Conservation (phyloP, 2,113 vertebrate species). For the Scomber scombrus region DNA sequence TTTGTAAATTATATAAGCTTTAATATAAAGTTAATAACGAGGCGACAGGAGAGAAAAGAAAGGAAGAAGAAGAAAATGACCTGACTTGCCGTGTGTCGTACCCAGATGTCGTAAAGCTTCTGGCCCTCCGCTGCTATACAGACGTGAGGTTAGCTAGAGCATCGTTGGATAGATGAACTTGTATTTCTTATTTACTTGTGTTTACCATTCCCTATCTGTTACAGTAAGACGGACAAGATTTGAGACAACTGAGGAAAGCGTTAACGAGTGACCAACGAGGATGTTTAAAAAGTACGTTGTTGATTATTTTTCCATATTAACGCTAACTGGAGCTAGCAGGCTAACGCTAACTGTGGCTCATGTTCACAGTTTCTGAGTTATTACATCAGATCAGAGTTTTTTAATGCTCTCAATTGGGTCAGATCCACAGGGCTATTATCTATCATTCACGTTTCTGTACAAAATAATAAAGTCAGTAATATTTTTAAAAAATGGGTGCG, state of each 20-base stretch:
- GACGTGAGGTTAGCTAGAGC: conserved; percentile 59
- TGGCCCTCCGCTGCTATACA: conserved; percentile 35
- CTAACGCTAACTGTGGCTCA: conserved; percentile 45
- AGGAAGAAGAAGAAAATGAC: not conserved
- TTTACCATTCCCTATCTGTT: not conserved
- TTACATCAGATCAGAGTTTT: no score
- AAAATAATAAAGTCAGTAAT: not conserved
- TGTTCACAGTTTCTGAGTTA: not conserved
- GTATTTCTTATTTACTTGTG: conserved; percentile 7
- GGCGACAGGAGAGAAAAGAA: not conserved
- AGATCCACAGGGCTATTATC: no score
- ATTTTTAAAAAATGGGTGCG: no score
- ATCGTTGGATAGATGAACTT: conserved; percentile 24
- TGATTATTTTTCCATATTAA: conserved; percentile 30
- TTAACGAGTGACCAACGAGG: conserved; percentile 54
- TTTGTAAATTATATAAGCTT: no score
- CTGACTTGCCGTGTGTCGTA: conserved; percentile 28
- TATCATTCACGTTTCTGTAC: not conserved
- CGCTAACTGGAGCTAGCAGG: conserved; percentile 33
- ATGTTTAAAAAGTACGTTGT: conserved; percentile 88
- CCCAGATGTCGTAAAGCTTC: conserved; percentile 66
- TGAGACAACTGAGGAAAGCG: conserved; percentile 2
- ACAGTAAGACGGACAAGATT: not conserved
- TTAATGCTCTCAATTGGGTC: no score
- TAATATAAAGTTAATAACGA: not conserved